phyloP scores from a whole-genome alignment of 2,888 invertebrate species.

The Hermaeophaga mercurialis region DNA sequence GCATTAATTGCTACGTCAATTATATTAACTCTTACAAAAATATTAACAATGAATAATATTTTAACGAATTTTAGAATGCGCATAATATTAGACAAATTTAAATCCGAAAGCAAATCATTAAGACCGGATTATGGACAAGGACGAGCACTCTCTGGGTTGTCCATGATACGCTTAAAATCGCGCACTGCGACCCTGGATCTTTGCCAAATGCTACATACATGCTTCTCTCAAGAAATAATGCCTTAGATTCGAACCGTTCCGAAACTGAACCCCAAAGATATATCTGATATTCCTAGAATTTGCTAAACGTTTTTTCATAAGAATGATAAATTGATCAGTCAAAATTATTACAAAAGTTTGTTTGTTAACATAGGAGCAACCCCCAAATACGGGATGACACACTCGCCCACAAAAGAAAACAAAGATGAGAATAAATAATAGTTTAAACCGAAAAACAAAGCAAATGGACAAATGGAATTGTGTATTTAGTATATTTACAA shows the following conservation, averaged over 20 bases:
- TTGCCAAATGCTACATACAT: conserved; percentile 45
- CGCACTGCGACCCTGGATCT: conserved; percentile 56
- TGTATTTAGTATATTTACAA: too few relatives aligned
- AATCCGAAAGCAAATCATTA: not conserved
- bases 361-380: too few relatives aligned
- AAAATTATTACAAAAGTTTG: conserved; percentile 4
- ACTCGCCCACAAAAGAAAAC: too few relatives aligned
- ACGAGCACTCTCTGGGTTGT: conserved; percentile 4
- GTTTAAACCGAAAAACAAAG: too few relatives aligned
- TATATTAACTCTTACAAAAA: too few relatives aligned
- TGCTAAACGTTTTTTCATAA: conserved; percentile 16
- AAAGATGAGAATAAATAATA: too few relatives aligned
- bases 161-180: conserved; percentile 27
- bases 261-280: conserved; percentile 14
- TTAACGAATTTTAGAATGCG: too few relatives aligned
- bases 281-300: conserved; percentile 12
- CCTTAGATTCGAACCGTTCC: conserved; percentile 7
- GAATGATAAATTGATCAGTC: conserved; percentile 5
- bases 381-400: too few relatives aligned
- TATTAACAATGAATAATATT: too few relatives aligned
- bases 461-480: too few relatives aligned
- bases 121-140: not conserved
- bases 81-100: too few relatives aligned
- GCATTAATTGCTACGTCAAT: too few relatives aligned
- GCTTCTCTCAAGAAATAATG: conserved; percentile 18